Conservation (phyloP, 2,888 invertebrate genomes). For the Tetheella fluctuosa region DNA sequence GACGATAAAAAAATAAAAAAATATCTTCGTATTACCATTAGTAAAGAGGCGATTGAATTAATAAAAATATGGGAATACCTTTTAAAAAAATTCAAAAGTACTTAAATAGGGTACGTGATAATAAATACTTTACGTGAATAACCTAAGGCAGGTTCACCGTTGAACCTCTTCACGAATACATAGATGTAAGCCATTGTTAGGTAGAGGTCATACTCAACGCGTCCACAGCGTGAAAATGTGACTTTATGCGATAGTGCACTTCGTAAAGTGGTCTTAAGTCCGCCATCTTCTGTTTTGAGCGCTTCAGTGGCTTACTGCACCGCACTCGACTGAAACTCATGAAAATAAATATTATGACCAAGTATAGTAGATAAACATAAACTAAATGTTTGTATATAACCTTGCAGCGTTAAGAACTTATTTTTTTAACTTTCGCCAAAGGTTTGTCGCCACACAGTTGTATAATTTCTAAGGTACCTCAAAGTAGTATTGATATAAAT, state of each 20-base stretch:
- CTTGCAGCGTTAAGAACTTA: background rate
- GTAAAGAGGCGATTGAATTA: no score
- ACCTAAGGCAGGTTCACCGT: background rate
- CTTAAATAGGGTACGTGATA: no score
- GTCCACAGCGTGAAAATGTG: conserved; percentile 47
- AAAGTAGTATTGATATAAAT: no score
- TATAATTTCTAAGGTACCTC: no score
- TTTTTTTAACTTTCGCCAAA: no score
- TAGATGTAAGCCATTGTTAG: conserved; percentile 19
- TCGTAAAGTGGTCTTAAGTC: conserved; percentile 62
- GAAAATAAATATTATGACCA: conserved; percentile 30
- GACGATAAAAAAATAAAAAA: no score
- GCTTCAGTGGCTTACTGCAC: conserved; percentile 51
- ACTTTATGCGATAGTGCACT: conserved; percentile 65
- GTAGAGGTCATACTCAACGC: conserved; percentile 18
- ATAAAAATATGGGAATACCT: no score
- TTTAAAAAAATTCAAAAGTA: no score
- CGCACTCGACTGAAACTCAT: conserved; percentile 39
- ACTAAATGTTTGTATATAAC: background rate
- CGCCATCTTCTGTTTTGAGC: conserved; percentile 53
- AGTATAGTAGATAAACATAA: background rate
- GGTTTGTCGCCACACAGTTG: background rate
- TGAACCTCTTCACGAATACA: background rate
- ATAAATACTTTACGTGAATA: background rate
- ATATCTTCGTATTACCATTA: no score